Percentiles rank a stretch among this genome's conserved stretches.
Evolutionary conservation across 2,797 vertebrate species (phyloP).

Genomic region (Melanotaenia trifasciata): DNA sequence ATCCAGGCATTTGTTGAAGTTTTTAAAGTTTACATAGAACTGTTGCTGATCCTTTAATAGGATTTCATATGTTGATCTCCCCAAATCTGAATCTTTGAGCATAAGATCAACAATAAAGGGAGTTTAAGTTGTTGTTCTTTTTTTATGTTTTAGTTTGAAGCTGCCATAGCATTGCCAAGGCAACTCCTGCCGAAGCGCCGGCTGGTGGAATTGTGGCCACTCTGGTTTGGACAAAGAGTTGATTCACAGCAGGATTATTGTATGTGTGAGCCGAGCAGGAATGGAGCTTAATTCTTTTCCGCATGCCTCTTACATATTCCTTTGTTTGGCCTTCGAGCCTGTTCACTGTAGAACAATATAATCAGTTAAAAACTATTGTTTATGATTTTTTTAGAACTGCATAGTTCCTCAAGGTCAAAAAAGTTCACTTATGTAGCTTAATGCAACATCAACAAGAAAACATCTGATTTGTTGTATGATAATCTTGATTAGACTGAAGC

Average conservation of each 20-base stretch:
- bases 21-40: neutral
- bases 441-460: neutral
- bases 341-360: constrained; percentile 56
- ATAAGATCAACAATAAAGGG: constrained; percentile 22
- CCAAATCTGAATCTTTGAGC: constrained; percentile 18
- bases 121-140: constrained; percentile 27
- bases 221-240: constrained; percentile 76
- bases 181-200: constrained; percentile 63
- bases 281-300: constrained; percentile 74
- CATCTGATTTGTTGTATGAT: constrained; percentile 8
- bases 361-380: constrained; percentile 52
- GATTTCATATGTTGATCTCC: neutral
- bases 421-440: neutral
- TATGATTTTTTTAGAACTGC: constrained; percentile 41
- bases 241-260: constrained; percentile 82
- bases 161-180: constrained; percentile 69
- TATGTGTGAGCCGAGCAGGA: constrained; percentile 67
- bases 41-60: neutral
- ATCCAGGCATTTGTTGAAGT: too few species aligned
- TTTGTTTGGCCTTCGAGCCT: constrained; percentile 61
- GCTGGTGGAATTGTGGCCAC: constrained; percentile 66
- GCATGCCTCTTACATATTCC: constrained; percentile 69
- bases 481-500: constrained; percentile 3
- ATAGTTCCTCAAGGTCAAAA: constrained; percentile 9
- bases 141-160: constrained; percentile 44